Evolutionary conservation across 1,140 invertebrate species (phyloP), one percentile per base, ranked within the genome.

Genomic region (Hermetia illucens): DNA sequence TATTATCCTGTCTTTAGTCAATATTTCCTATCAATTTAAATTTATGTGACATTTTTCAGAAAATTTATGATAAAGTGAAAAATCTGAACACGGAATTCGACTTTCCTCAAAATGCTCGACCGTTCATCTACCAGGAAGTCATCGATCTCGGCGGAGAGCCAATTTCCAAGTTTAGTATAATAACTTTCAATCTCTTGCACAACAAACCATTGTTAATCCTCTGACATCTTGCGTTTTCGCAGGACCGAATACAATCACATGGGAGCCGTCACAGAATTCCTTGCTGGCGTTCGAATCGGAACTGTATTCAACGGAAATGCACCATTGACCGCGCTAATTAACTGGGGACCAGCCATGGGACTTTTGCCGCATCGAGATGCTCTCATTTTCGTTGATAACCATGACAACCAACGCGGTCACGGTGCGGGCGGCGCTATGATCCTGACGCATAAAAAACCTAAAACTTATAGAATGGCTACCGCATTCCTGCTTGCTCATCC

Each of bases 91-190:
- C 63, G 0, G 51, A 56, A 0, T 68, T 71, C 41, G 71, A 73
- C 25, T 82, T 82, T 54, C 55, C 65, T 3, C 44, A 49, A 1
- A 64, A 66, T 2, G 46, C 69, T 12, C 61, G 70, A 24, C 74
- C 81, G 1, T 79, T 77, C 50, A 68, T 86, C 42, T 80, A 68
- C 53, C 82, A 87, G 50, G 85, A 91, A 63, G 83, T 90, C 4
- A 83, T 87, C 33, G 83, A 89, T 57, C 61, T 71, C 5, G 77
- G 79, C 25, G 66, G 72, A 21, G 83, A 84, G 52, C 72, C 77
- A 10, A 16, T 44, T 21, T 44, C 43, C 4, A 44, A 47, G 44
- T 42, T 33, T 24, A 5, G 9, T 20, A 24, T 20, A 31, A 22
- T 20, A 3, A 24, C 12, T 25, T 21, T 17, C 13, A 13, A 33